Base-by-base conservation (phyloP, 2,888 invertebrate species). In the Lithodes maja region DNA sequence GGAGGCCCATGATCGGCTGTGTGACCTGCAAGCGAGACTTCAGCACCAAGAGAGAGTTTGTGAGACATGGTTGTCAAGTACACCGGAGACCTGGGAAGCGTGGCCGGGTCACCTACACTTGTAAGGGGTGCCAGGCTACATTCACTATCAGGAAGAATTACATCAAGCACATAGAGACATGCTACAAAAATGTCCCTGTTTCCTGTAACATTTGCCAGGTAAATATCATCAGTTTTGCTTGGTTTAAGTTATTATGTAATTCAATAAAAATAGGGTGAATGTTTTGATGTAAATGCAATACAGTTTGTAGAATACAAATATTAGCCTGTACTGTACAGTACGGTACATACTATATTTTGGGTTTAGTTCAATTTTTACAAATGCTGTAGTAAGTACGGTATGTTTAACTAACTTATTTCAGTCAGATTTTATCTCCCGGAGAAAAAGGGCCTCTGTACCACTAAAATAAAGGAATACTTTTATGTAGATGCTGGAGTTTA, bases 151-250 rank as follows among this genome's bases (percentile, higher is more conserved):
- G 88, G 61, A 71, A 54, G 52, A 71, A 85, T 33, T 88, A 88
- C 80, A 85, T 88, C 33, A 88, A 85, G 15, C 88, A 88, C 55
- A 81, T 77, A 15, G 61, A 88, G 5, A 17, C 15, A 9, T 88
- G 88, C 81, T 88, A 88, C 81, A 88, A 88, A 71, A 88, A 88
- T 75, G 61, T 85, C 54, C 88, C 88, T n/a, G 88, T 88, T 1
- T 81, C 80, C 1, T 88, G 88, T 81, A 33, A 75, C 17, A n/a
- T 88, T 12, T 88, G 88, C 75, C 54, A 74, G 85, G 88, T 88
- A 75, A 77, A 85, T 7, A 77, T 5, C 3, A 49, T 50, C 71
- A 61, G 68, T 61, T 61, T 61, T 7, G 7, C 7, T 2, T 61
- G 68, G 7, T 61, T 61, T 7, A 12, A 15, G 7, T 61, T 61